phyloP scores from a whole-genome alignment of 2,888 invertebrate genomes.

The Pyrrhia umbra region DNA sequence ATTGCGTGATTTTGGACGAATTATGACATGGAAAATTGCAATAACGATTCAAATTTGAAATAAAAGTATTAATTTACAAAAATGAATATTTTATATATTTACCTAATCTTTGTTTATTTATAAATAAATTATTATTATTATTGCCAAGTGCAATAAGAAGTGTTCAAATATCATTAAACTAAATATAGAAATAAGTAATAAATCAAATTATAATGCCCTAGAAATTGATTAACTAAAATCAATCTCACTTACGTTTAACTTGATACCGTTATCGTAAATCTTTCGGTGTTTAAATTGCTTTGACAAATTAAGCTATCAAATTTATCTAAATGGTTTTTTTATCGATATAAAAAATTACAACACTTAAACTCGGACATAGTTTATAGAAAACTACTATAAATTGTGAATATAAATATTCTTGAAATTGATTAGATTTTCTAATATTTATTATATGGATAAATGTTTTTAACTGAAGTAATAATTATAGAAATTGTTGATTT shows the following conservation, averaged over 20 bases:
- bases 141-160: too few relatives aligned
- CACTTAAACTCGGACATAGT: conserved; percentile 36
- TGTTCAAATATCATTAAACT: conserved; percentile 53
- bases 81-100: not conserved
- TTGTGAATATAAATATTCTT: conserved; percentile 26
- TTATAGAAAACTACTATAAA: conserved; percentile 13
- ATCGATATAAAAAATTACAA: conserved; percentile 46
- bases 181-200: conserved; percentile 44
- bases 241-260: conserved; percentile 44
- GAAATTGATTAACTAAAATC: conserved; percentile 61
- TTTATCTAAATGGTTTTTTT: conserved; percentile 57
- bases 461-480: not conserved
- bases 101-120: conserved; percentile 1
- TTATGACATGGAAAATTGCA: conserved; percentile 22
- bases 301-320: conserved; percentile 63
- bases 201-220: conserved; percentile 55
- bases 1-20: conserved; percentile 44
- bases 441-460: conserved; percentile 2
- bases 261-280: conserved; percentile 60
- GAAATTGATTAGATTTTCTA: conserved; percentile 14
- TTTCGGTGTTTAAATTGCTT: conserved; percentile 54
- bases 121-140: conserved; percentile 7
- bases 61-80: conserved; percentile 8
- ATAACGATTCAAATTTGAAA: conserved; percentile 1
- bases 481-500: conserved; percentile 14